Evolutionary conservation across 1,140 invertebrate species (phyloP).

Genomic region (Lanistes nyassanus): DNA sequence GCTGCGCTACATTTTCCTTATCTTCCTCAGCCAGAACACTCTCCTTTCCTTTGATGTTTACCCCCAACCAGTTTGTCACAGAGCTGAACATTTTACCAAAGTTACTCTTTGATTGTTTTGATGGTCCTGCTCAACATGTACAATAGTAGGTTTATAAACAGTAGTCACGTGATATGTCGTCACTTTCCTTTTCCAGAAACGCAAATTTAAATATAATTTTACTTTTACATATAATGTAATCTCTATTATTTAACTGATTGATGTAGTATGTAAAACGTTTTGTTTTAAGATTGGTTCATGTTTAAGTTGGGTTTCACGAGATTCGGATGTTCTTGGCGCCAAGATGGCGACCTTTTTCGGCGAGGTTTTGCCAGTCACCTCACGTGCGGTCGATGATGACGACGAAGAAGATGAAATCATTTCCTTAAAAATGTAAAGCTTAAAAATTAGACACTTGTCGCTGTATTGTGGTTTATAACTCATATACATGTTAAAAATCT

Average conservation of each 20-base stretch:
- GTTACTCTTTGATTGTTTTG: not conserved
- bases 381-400: conserved; percentile 61
- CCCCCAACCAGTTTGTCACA: conserved; percentile 60
- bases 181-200: conserved; percentile 10
- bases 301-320: not conserved
- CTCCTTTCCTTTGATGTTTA: conserved; percentile 43
- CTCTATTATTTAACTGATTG: not conserved
- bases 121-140: not conserved
- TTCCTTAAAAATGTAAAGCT: not conserved
- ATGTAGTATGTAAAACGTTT: not conserved
- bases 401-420: conserved; percentile 53
- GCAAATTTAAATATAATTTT: not conserved
- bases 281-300: not conserved
- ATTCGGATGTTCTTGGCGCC: not conserved
- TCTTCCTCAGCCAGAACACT: conserved; percentile 35
- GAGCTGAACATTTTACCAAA: conserved; percentile 55
- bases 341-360: conserved; percentile 61
- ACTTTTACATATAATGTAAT: conserved; percentile 15
- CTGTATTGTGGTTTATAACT: not conserved
- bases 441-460: not conserved
- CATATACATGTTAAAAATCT: not conserved
- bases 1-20: conserved; percentile 36
- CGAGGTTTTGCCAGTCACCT: conserved; percentile 56
- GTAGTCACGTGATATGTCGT: conserved; percentile 39
- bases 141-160: conserved; percentile 39